Conservation (phyloP, 2,113 vertebrate genomes). For the Ammospiza nelsoni region DNA sequence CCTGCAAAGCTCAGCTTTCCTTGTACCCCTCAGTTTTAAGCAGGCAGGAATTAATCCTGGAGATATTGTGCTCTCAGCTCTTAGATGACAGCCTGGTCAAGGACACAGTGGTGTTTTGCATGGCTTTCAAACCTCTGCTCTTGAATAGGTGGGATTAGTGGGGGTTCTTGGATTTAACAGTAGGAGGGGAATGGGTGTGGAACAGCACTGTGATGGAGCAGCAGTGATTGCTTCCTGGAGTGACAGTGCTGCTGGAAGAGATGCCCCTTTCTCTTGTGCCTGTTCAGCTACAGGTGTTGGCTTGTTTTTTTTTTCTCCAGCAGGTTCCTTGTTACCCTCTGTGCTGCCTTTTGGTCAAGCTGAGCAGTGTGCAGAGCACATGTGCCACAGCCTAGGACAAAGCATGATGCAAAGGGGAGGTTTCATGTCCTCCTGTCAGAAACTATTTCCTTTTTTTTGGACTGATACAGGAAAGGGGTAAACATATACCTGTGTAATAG, state of each 20-base stretch:
- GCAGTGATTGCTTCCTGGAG: background rate
- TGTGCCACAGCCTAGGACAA: background rate
- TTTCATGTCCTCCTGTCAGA: background rate
- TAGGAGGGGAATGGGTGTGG: background rate
- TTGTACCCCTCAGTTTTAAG: background rate
- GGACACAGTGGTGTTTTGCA: background rate
- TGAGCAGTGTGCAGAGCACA: background rate
- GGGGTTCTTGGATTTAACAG: background rate
- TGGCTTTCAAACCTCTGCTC: background rate
- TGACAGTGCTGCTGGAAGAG: background rate
- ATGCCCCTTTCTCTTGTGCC: background rate
- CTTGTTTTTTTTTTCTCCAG: background rate
- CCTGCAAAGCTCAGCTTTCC: background rate
- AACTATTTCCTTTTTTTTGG: background rate
- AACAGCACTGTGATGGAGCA: fast-evolving
- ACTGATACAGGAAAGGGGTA: background rate
- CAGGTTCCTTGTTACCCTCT: fast-evolving
- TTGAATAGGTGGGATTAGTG: background rate
- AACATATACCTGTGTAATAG: background rate
- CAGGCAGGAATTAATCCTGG: background rate
- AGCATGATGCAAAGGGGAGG: background rate
- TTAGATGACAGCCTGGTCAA: background rate
- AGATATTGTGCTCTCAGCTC: fast-evolving
- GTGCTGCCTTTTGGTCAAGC: background rate
- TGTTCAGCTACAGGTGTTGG: background rate